These are phyloP conservation scores for Campoplex nolae DNA, from an alignment of 2,888 invertebrate genomes.

Conservation along the genomic window DNA sequence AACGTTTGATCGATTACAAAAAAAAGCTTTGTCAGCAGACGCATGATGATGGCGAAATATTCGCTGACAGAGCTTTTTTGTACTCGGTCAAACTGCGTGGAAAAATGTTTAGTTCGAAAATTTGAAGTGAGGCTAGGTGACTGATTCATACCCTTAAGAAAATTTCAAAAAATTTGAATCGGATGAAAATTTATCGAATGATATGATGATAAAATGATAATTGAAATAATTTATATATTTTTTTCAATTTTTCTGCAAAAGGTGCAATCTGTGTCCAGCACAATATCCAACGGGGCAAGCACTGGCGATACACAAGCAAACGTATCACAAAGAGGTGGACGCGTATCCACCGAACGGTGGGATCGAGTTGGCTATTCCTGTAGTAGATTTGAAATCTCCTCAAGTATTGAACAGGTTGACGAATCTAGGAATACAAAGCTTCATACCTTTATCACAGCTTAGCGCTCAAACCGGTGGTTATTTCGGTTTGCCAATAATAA, in stretches of 20 bases:
- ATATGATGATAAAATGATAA: background rate
- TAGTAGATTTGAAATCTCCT: conserved; percentile 90
- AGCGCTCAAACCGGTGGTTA: conserved; percentile 87
- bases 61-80: too few relatives aligned
- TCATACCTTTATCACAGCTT: conserved; percentile 89
- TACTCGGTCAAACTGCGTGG: too few relatives aligned
- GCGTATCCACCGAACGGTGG: conserved; percentile 80
- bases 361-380: conserved; percentile 89
- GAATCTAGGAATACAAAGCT: conserved; percentile 90
- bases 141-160: too few relatives aligned
- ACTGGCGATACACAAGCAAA: conserved; percentile 88
- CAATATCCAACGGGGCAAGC: conserved; percentile 89
- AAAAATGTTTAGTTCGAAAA: too few relatives aligned
- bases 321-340: conserved; percentile 86
- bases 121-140: too few relatives aligned
- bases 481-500: conserved; percentile 90
- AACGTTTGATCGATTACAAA: too few relatives aligned
- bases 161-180: too few relatives aligned
- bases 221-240: background rate
- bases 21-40: too few relatives aligned
- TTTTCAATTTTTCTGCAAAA: conserved; percentile 47
- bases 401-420: conserved; percentile 88
- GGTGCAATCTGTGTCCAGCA: conserved; percentile 90
- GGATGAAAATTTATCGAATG: too few relatives aligned
- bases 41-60: too few relatives aligned